Evolutionary conservation across 2,888 invertebrate genomes (phyloP).

Genomic region (Onchidella celtica): DNA sequence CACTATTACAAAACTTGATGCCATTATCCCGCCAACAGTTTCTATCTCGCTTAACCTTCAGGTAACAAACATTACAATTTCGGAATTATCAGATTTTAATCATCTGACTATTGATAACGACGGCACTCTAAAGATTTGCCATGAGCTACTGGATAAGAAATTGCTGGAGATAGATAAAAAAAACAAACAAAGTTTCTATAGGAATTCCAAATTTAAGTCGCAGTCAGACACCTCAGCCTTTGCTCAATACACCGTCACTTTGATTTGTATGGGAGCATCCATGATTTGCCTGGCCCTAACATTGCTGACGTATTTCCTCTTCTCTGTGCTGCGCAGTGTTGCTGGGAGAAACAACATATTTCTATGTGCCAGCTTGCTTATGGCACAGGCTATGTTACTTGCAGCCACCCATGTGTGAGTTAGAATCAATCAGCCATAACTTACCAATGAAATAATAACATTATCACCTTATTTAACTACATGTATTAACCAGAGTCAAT

Average conservation of each 20-base stretch:
- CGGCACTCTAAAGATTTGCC: conserved; percentile 10
- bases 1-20: not conserved
- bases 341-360: conserved; percentile 23
- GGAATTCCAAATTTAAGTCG: too few relatives aligned
- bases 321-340: conserved; percentile 10
- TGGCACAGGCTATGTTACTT: conserved; percentile 9
- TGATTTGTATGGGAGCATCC: conserved; percentile 1
- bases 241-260: conserved; percentile 5
- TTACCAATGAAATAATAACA: too few relatives aligned
- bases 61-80: not conserved
- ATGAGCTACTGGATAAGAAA: not conserved
- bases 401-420: conserved; percentile 5
- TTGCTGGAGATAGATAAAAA: not conserved
- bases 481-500: too few relatives aligned
- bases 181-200: not conserved
- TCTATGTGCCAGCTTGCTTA: not conserved
- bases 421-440: too few relatives aligned
- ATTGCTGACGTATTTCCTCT: conserved; percentile 25
- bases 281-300: conserved; percentile 7
- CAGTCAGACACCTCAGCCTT: not conserved
- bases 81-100: not conserved
- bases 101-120: not conserved
- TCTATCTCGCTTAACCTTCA: not conserved
- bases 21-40: not conserved
- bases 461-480: too few relatives aligned